Base-by-base conservation (phyloP, 2,113 vertebrate species). In the Numida meleagris region DNA sequence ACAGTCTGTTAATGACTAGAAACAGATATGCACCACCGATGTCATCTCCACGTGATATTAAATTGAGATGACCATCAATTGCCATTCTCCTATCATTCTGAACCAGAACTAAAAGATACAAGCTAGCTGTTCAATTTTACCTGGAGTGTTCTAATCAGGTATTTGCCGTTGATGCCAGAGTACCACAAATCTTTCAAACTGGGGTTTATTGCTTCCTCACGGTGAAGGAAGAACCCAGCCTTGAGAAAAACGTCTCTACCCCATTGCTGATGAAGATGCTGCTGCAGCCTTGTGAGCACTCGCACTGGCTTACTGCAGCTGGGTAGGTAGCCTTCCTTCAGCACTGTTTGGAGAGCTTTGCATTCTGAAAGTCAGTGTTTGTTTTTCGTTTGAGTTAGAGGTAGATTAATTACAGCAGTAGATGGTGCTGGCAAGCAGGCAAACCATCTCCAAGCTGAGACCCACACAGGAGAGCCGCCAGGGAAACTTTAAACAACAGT, bases 341-440 rank as follows among this genome's bases (percentile, higher is more conserved):
- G 57, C 73, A 31, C 16, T 91, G 43, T 86, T 46, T 65, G 58
- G 6, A 5, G 27, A 94, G 36, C 24, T 81, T 36, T 82, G n/a
- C 43, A 81, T 81, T 88, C 65, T 68, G 82, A 90, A 93, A 94
- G 36, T 65, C 16, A 74, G 58, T 31, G 21, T 63, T 83, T 91
- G 66, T 74, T 86, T 89, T 68, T 59, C 46, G 25, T 25, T 57
- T 82, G 58, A 90, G 45, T 65, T 31, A 84, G 45, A 84, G 45
- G 48, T 34, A 84, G 78, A 93, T 78, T 88, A 93, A 86, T 74
- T 72, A 27, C 40, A 93, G 73, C n/a, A 89, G 61, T 33, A 88
- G 51, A 93, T 62, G 46, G 34, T 38, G 48, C 70, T 70, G 80
- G 88, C 70, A 93, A 81, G 33, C 23, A 53, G 76, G 36, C 59